Conservation (phyloP, 2,113 vertebrate species). For the Athene noctua region DNA sequence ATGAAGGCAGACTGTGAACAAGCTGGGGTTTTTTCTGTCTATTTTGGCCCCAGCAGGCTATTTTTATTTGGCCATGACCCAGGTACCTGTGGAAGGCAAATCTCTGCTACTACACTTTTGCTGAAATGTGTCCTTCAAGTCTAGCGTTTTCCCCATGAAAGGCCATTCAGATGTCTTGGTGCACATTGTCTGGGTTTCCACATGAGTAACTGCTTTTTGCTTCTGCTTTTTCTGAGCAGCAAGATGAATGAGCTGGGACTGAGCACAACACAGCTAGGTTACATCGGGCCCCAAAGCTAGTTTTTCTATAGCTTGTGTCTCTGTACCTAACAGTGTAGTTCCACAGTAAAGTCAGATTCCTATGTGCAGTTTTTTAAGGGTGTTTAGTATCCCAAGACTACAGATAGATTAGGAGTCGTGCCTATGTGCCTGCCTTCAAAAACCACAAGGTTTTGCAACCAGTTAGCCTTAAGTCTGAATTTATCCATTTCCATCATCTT, state of each 20-base stretch:
- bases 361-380: not conserved
- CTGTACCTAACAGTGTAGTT: not conserved
- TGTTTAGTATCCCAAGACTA: not conserved
- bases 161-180: not conserved
- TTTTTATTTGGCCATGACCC: not conserved
- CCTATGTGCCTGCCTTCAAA: not conserved
- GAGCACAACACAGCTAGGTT: not conserved
- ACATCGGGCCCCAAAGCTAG: not conserved
- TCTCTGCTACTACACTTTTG: not conserved
- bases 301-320: not conserved
- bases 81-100: not conserved
- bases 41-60: not conserved
- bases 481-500: not conserved
- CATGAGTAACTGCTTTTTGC: not conserved
- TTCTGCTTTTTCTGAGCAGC: not conserved
- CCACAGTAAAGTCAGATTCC: not conserved
- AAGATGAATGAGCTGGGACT: not conserved
- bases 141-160: not conserved
- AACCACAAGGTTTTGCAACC: not conserved
- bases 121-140: not conserved
- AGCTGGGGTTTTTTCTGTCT: not conserved
- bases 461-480: not conserved
- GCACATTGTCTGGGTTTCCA: not conserved
- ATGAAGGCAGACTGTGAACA: not conserved
- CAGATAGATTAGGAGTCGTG: not conserved